Conservation (phyloP, 2,113 vertebrate species). For the Notechis scutatus region DNA sequence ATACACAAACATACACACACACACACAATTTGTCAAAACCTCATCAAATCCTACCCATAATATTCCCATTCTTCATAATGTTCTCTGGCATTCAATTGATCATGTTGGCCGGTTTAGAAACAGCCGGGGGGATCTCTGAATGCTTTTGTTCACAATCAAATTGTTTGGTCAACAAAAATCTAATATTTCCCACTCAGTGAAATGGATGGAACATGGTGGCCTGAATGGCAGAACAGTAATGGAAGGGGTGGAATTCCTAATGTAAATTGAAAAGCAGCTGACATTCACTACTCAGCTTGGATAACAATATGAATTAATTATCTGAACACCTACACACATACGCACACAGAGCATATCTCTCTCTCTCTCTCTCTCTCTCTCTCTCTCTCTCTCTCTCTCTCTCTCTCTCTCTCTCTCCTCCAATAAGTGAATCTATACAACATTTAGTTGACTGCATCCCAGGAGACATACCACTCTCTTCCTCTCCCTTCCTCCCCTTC, state of each 20-base stretch:
- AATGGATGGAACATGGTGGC: not conserved
- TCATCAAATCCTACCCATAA: not conserved
- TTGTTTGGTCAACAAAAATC: not conserved
- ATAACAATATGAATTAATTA: not conserved
- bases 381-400: no score
- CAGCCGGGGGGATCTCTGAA: not conserved
- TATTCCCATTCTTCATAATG: not conserved
- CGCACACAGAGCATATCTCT: not conserved
- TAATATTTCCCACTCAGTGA: not conserved
- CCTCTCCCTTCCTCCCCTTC: not conserved
- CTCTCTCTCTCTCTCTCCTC: not conserved
- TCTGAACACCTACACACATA: not conserved
- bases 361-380: not conserved
- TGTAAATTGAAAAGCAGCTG: not conserved
- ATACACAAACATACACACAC: no score
- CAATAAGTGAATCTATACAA: no score
- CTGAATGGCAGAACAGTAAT: not conserved
- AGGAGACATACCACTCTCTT: not conserved
- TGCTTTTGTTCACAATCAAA: not conserved
- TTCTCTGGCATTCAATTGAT: not conserved
- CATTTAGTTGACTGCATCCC: no score
- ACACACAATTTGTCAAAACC: not conserved
- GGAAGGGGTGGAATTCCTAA: not conserved
- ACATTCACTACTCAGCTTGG: not conserved
- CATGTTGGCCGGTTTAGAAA: not conserved